These are phyloP conservation scores for Auanema freiburgensis DNA, from an alignment of 2,888 invertebrate genomes.

Conservation along the genomic window DNA sequence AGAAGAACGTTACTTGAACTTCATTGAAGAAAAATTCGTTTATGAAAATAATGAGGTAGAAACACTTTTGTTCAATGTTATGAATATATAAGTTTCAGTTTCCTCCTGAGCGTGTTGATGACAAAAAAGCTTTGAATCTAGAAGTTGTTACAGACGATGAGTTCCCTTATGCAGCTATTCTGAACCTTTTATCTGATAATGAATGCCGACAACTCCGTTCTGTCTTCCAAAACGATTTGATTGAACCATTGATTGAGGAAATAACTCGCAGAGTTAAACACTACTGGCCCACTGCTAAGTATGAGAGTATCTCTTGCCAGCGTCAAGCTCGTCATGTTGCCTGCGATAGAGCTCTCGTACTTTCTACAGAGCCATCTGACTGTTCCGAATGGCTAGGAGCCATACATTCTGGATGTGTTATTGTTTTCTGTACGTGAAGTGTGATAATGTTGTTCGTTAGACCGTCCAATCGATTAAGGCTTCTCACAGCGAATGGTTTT, in stretches of 20 bases:
- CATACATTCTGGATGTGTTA: constrained; percentile 48
- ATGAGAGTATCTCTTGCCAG: constrained; percentile 14
- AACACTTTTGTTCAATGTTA: constrained; percentile 11
- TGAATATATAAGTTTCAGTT: constrained; percentile 30
- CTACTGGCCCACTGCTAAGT: constrained; percentile 26
- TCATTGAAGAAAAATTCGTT: constrained; percentile 49
- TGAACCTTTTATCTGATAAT: constrained; percentile 2
- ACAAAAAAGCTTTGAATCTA: constrained; percentile 30
- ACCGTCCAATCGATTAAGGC: too few relatives aligned
- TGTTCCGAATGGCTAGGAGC: constrained; percentile 46
- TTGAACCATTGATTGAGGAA: neutral
- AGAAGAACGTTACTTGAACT: constrained; percentile 49
- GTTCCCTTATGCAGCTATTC: constrained; percentile 11
- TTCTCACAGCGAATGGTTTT: too few relatives aligned
- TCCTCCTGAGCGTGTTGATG: constrained; percentile 43
- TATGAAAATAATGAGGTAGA: constrained; percentile 41
- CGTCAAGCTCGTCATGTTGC: constrained; percentile 16
- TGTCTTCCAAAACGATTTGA: neutral
- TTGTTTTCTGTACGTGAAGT: constrained; percentile 47
- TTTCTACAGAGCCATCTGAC: constrained; percentile 32
- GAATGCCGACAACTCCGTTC: constrained; percentile 15
- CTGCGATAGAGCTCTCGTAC: constrained; percentile 33
- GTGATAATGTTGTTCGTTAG: constrained; percentile 15
- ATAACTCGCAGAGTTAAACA: neutral
- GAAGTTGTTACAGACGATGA: constrained; percentile 23